phyloP scores from a whole-genome alignment of 2,113 vertebrate species.

The Nematolebias whitei region DNA sequence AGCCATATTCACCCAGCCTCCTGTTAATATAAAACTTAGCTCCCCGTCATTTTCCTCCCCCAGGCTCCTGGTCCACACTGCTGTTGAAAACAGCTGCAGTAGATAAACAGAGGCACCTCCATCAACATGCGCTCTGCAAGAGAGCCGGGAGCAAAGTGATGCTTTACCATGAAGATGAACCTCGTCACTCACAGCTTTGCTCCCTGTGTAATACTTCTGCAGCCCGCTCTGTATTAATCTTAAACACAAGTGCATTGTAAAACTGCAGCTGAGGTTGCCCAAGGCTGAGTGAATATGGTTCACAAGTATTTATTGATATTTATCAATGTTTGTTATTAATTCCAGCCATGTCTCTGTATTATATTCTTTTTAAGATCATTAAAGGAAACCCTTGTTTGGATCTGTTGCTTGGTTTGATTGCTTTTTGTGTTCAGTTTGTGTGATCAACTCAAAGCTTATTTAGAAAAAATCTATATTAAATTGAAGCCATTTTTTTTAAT shows the following conservation, averaged over 20 bases:
- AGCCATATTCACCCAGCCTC: conserved; percentile 68
- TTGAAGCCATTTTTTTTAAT: background rate
- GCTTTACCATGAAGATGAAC: conserved; percentile 18
- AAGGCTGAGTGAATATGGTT: conserved; percentile 67
- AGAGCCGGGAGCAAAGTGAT: conserved; percentile 18
- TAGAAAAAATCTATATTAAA: too few species aligned
- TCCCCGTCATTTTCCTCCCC: conserved; percentile 1
- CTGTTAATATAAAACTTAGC: conserved; percentile 25
- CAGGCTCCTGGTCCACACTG: background rate
- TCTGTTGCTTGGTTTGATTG: conserved; percentile 49
- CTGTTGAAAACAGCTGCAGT: conserved; percentile 29
- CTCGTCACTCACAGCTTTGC: conserved; percentile 8
- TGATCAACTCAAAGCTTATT: background rate
- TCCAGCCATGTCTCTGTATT: conserved; percentile 80
- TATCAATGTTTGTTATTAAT: conserved; percentile 81
- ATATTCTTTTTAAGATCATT: conserved; percentile 82
- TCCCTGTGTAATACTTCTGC: conserved; percentile 13
- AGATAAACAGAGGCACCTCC: conserved; percentile 13
- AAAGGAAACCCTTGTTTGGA: conserved; percentile 80
- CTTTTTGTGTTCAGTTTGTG: conserved; percentile 31
- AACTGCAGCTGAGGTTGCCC: conserved; percentile 25
- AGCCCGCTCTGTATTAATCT: conserved; percentile 7
- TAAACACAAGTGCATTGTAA: conserved; percentile 8
- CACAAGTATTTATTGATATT: conserved; percentile 76
- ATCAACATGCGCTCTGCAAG: conserved; percentile 25